These are phyloP conservation scores for Leucophenga maculata DNA, from an alignment of 2,888 invertebrate genomes.

Conservation along the genomic window DNA sequence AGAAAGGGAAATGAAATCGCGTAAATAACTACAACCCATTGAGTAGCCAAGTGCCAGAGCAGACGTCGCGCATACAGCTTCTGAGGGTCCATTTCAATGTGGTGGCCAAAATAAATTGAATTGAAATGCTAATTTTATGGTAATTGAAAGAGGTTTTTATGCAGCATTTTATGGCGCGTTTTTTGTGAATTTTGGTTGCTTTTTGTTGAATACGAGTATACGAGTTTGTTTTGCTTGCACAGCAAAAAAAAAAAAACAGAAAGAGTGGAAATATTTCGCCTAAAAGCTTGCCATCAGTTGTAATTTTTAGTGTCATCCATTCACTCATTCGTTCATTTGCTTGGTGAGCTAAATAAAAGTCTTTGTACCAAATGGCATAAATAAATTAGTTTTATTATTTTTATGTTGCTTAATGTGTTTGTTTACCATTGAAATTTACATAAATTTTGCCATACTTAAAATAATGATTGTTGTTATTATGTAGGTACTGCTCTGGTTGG, in stretches of 20 bases:
- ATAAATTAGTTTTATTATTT: conserved; percentile 59
- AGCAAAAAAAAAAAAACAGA: background rate
- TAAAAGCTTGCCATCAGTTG: conserved; percentile 60
- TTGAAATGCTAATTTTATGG: conserved; percentile 70
- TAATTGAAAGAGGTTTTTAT: conserved; percentile 68
- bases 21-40: conserved; percentile 65
- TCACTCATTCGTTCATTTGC: too few relatives aligned
- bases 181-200: conserved; percentile 35
- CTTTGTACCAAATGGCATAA: conserved; percentile 48
- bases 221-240: conserved; percentile 31
- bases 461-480: background rate
- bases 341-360: conserved; percentile 56
- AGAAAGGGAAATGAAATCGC: conserved; percentile 33
- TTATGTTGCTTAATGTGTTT: conserved; percentile 53
- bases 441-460: background rate
- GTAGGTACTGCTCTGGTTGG: background rate
- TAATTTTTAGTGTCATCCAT: conserved; percentile 47
- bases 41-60: conserved; percentile 18
- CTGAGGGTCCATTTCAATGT: background rate
- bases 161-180: conserved; percentile 60
- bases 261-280: conserved; percentile 48
- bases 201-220: conserved; percentile 21
- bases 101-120: conserved; percentile 62
- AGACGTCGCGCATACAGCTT: too few relatives aligned
- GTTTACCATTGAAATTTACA: conserved; percentile 48